A percentile compares a stretch with the other conserved stretches of the same genome.
Evolutionary conservation across 2,113 vertebrate species (phyloP).

Genomic region (Salvelinus sp.): DNA sequence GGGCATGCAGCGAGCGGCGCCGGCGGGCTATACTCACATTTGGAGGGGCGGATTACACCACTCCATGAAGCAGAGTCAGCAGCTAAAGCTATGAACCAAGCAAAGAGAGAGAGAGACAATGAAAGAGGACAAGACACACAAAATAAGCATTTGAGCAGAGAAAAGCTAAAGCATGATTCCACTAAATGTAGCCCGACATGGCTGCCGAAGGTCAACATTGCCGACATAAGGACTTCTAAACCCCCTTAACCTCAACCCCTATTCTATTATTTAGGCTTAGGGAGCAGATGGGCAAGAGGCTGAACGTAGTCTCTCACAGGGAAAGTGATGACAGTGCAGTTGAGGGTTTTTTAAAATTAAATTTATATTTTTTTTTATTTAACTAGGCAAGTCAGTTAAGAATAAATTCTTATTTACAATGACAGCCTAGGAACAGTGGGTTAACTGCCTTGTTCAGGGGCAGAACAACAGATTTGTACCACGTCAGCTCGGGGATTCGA

Average conservation of each 20-base stretch:
- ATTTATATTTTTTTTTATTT: too few species aligned
- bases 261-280: neutral
- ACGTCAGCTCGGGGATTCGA: too few species aligned
- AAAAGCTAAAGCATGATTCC: constrained; percentile 1
- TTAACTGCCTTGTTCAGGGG: too few species aligned
- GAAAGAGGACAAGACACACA: constrained; percentile 3
- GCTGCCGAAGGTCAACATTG: neutral
- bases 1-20: constrained; percentile 1
- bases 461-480: too few species aligned
- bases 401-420: too few species aligned
- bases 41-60: constrained; percentile 72
- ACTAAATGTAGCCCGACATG: neutral
- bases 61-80: constrained; percentile 74
- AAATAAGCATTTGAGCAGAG: constrained; percentile 10
- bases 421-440: too few species aligned
- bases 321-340: neutral
- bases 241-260: neutral
- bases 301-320: neutral
- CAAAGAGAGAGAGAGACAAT: constrained; percentile 9
- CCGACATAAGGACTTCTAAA: neutral
- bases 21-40: constrained; percentile 81
- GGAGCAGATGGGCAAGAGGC: neutral
- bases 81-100: constrained; percentile 64
- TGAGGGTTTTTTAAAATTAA: too few species aligned
- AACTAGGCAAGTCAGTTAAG: too few species aligned